Evolutionary conservation across 2,797 vertebrate species (phyloP).

Genomic region (Lateolabrax maculatus): DNA sequence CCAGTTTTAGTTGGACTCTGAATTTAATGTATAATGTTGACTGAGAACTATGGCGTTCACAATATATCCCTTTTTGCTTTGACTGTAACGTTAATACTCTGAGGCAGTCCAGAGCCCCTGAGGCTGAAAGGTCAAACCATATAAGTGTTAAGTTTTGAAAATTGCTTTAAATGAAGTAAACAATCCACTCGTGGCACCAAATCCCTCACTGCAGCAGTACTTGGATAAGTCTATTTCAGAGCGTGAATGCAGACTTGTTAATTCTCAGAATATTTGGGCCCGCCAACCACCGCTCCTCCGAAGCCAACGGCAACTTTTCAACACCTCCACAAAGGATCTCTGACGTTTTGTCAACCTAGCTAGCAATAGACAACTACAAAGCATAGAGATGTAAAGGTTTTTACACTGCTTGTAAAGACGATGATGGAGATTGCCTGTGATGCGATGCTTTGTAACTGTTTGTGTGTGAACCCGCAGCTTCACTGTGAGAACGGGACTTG

Average conservation of each 20-base stretch:
- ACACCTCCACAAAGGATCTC: constrained; percentile 16
- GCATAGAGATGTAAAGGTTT: constrained; percentile 3
- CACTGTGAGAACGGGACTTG: neutral
- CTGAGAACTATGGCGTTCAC: constrained; percentile 4
- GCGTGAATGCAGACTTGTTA: constrained; percentile 61
- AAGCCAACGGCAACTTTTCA: constrained; percentile 43
- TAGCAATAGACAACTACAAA: constrained; percentile 8
- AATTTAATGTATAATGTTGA: constrained; percentile 38
- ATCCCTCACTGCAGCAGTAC: neutral
- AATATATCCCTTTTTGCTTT: constrained; percentile 22
- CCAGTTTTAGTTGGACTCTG: constrained; percentile 23
- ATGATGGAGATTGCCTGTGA: neutral
- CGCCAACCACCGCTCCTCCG: neutral
- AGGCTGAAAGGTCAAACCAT: constrained; percentile 49
- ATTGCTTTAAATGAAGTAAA: constrained; percentile 52
- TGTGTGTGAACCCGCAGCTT: neutral
- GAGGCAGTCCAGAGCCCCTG: constrained; percentile 35
- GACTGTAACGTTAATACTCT: constrained; percentile 37
- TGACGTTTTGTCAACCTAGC: constrained; percentile 4
- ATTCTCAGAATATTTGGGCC: constrained; percentile 32
- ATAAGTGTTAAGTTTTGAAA: constrained; percentile 47
- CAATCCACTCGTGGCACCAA: constrained; percentile 44
- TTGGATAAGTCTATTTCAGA: constrained; percentile 55
- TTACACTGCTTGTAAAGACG: neutral
- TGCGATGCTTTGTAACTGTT: neutral